These are phyloP conservation scores for Meloe dianella DNA, from an alignment of 2,888 invertebrate genomes.

Conservation along the genomic window DNA sequence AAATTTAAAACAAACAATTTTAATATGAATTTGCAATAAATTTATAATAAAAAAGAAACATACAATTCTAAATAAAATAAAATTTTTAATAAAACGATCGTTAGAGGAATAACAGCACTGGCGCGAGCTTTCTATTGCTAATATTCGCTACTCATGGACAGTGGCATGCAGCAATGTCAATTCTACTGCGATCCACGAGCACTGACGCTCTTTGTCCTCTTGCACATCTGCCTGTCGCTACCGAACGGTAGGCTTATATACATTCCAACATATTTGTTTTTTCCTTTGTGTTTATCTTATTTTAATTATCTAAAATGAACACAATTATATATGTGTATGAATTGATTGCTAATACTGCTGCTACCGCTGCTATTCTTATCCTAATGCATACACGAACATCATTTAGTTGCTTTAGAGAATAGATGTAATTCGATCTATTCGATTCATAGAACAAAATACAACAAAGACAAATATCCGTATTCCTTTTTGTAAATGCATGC, in stretches of 20 bases:
- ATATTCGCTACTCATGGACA: slow-evolving; percentile 54
- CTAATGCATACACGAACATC: neutral
- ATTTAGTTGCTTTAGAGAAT: neutral
- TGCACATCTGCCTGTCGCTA: slow-evolving; percentile 60
- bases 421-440: neutral
- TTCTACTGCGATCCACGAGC: slow-evolving; percentile 57
- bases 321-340: neutral
- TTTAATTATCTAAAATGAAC: slow-evolving; percentile 14
- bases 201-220: slow-evolving; percentile 58
- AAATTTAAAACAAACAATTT: slow-evolving; percentile 27
- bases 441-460: neutral
- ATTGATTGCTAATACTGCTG: neutral
- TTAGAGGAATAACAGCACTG: slow-evolving; percentile 50
- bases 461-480: neutral
- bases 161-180: slow-evolving; percentile 58
- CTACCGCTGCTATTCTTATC: neutral
- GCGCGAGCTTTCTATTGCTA: slow-evolving; percentile 52
- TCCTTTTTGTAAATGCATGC: neutral
- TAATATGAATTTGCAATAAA: slow-evolving; percentile 37
- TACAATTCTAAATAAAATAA: slow-evolving; percentile 34
- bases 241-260: slow-evolving; percentile 58
- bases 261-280: neutral
- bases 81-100: slow-evolving; percentile 41
- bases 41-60: slow-evolving; percentile 22
- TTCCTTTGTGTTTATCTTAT: slow-evolving; percentile 9